Percentiles rank a stretch among this genome's conserved stretches.
Conservation (phyloP, 2,113 vertebrate species). For the Erythrolamprus reginae region DNA sequence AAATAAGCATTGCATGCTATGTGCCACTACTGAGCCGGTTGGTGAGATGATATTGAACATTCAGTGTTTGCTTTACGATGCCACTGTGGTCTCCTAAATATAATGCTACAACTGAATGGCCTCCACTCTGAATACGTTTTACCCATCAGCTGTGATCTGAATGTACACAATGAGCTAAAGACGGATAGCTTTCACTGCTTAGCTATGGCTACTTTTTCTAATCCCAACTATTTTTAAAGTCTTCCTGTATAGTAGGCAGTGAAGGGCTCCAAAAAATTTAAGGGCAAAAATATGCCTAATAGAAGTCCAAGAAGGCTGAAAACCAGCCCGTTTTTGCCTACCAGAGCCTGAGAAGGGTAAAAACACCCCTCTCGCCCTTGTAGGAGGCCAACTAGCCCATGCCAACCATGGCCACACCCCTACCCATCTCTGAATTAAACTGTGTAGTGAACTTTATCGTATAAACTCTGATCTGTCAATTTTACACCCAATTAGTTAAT, state of each 20-base stretch:
- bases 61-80: slow-evolving; percentile 55
- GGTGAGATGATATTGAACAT: slow-evolving; percentile 55
- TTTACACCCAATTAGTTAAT: background rate
- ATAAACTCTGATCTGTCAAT: background rate
- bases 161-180: slow-evolving; percentile 56
- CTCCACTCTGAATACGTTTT: slow-evolving; percentile 49
- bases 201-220: slow-evolving; percentile 28
- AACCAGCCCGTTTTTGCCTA: no score
- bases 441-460: background rate
- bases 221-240: slow-evolving; percentile 25
- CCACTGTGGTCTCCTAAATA: slow-evolving; percentile 49
- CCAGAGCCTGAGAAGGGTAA: no score
- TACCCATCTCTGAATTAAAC: background rate
- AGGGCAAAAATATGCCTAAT: no score
- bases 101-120: slow-evolving; percentile 59
- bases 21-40: slow-evolving; percentile 54
- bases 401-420: no score
- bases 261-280: no score
- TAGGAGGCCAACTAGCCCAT: no score
- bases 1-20: slow-evolving; percentile 58
- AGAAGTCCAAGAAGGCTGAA: no score
- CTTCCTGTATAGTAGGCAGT: background rate
- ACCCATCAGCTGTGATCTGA: slow-evolving; percentile 59
- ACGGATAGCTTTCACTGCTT: slow-evolving; percentile 44
- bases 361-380: no score